Evolutionary conservation across 2,888 invertebrate species (phyloP).

Genomic region (Tupiocoris notatus): DNA sequence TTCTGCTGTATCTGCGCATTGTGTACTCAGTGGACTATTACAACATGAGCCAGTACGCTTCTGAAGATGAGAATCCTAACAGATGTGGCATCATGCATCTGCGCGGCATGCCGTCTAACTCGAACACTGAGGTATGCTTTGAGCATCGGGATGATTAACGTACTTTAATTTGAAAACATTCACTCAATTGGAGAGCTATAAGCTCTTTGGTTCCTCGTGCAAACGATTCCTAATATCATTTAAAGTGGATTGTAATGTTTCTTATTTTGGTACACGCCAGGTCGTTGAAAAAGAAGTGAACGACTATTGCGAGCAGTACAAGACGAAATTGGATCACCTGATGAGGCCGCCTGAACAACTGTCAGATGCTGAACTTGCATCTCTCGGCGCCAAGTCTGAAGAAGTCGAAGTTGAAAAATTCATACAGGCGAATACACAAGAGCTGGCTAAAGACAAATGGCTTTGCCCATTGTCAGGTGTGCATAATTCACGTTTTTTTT

Average conservation of each 20-base stretch:
- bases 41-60: conserved; percentile 97
- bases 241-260: not conserved
- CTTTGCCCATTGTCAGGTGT: conserved; percentile 94
- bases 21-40: conserved; percentile 99
- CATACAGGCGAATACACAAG: conserved; percentile 92
- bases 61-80: conserved; percentile 99
- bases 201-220: too few species aligned
- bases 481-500: too few species aligned
- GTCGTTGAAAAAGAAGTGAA: conserved; percentile 69
- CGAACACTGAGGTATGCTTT: conserved; percentile 66
- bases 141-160: too few species aligned
- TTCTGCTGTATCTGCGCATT: conserved; percentile 89
- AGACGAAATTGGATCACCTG: conserved; percentile 87
- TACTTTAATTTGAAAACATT: too few species aligned
- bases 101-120: conserved; percentile 76
- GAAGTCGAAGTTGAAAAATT: conserved; percentile 87
- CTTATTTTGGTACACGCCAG: conserved; percentile 52
- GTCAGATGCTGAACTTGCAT: conserved; percentile 72
- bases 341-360: conserved; percentile 73
- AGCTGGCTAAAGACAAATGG: conserved; percentile 97
- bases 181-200: too few species aligned
- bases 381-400: conserved; percentile 78
- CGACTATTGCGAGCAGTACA: conserved; percentile 76
- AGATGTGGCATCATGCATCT: conserved; percentile 98
- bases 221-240: too few species aligned